These are phyloP conservation scores for Hypsibius dujardini DNA, from an alignment of 1,140 invertebrate genomes.

Conservation along the genomic window DNA sequence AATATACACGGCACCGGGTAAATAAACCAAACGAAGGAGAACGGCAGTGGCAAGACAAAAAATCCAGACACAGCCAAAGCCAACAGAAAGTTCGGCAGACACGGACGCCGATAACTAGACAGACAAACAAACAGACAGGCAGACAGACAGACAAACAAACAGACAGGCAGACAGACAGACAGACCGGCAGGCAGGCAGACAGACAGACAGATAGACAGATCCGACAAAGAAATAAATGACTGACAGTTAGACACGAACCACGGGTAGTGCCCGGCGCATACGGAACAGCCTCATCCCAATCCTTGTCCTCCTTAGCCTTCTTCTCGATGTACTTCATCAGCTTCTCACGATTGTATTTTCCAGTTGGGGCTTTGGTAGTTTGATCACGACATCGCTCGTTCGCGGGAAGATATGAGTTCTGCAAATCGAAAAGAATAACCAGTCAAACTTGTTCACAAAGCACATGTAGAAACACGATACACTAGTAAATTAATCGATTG, in stretches of 20 bases:
- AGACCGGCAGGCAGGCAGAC: no score
- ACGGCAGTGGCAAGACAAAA: no score
- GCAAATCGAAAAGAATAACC: no score
- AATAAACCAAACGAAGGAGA: background rate
- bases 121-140: no score
- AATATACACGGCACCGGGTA: slow-evolving; percentile 18
- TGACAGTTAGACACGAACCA: slow-evolving; percentile 61
- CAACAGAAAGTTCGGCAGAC: background rate
- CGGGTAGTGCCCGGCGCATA: slow-evolving; percentile 68
- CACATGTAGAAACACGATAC: no score
- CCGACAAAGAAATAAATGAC: no score
- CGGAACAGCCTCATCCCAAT: slow-evolving; percentile 84
- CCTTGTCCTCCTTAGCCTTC: slow-evolving; percentile 86
- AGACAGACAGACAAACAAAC: no score
- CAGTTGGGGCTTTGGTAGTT: slow-evolving; percentile 81
- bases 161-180: no score
- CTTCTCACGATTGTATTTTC: slow-evolving; percentile 83
- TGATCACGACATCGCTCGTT: slow-evolving; percentile 85
- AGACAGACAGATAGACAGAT: no score
- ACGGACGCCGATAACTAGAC: background rate
- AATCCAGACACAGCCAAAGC: background rate
- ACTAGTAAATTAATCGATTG: no score
- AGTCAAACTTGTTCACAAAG: no score
- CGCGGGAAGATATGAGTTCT: slow-evolving; percentile 91
- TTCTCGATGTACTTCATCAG: slow-evolving; percentile 94